Evolutionary conservation across 2,888 invertebrate genomes (phyloP).

Genomic region (Colletes collaris): DNA sequence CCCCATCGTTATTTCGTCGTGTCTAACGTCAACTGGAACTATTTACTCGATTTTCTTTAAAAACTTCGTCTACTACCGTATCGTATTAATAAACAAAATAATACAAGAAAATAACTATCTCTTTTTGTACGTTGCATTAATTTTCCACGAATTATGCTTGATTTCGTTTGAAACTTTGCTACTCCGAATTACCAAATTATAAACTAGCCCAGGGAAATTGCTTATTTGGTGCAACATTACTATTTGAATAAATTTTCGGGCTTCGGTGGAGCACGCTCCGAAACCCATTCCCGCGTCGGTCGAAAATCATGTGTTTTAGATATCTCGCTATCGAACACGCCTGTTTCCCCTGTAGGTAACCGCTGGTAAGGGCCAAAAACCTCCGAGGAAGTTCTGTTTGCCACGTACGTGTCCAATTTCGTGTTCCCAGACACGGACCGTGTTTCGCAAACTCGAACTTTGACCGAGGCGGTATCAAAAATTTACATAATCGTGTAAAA

Average conservation of each 20-base stretch:
- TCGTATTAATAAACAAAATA: too few relatives aligned
- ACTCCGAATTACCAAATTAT: background rate
- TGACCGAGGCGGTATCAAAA: slow-evolving; percentile 33
- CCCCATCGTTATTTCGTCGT: too few relatives aligned
- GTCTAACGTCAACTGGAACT: too few relatives aligned
- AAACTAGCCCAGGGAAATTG: background rate
- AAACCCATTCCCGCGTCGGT: background rate
- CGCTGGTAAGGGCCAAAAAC: slow-evolving; percentile 44
- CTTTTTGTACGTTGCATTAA: too few relatives aligned
- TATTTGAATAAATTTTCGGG: slow-evolving; percentile 15
- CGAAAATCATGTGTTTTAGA: slow-evolving; percentile 42
- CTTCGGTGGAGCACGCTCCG: background rate
- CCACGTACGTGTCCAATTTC: slow-evolving; percentile 63
- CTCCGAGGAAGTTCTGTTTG: slow-evolving; percentile 49
- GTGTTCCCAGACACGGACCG: slow-evolving; percentile 23
- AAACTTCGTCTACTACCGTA: too few relatives aligned
- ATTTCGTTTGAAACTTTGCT: too few relatives aligned
- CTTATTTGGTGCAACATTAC: background rate
- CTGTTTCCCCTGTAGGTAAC: slow-evolving; percentile 31
- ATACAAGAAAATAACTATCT: too few relatives aligned
- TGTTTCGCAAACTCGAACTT: slow-evolving; percentile 39
- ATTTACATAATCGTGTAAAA: slow-evolving; percentile 55
- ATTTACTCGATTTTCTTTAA: too few relatives aligned
- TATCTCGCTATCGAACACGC: slow-evolving; percentile 11
- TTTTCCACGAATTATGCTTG: too few relatives aligned